phyloP scores from a whole-genome alignment of 2,113 vertebrate genomes.

The Dicerorhinus sumatrensis region DNA sequence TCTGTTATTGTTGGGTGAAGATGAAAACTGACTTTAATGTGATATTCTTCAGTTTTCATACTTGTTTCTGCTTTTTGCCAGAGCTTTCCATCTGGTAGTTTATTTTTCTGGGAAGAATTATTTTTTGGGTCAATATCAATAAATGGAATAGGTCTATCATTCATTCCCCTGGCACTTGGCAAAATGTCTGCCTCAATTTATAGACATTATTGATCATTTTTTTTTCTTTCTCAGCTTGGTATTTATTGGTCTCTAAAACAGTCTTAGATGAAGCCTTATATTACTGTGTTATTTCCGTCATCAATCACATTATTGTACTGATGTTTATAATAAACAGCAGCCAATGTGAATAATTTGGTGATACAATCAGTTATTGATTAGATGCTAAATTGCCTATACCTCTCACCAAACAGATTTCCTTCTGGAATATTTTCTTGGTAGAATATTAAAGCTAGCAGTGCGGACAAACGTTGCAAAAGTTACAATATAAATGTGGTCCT shows the following conservation, averaged over 20 bases:
- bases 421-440: conserved; percentile 31
- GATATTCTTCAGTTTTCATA: conserved; percentile 19
- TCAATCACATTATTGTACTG: background rate
- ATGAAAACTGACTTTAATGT: background rate
- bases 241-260: conserved; percentile 59
- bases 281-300: conserved; percentile 35
- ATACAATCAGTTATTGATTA: conserved; percentile 30
- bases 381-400: background rate
- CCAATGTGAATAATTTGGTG: background rate
- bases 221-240: conserved; percentile 34
- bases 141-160: background rate
- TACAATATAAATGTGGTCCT: background rate
- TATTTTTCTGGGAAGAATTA: background rate
- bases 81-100: background rate
- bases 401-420: conserved; percentile 39
- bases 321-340: background rate
- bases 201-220: background rate
- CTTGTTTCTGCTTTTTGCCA: background rate
- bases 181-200: background rate
- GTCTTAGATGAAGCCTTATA: conserved; percentile 1
- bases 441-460: background rate
- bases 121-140: background rate
- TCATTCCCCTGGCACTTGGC: conserved; percentile 7
- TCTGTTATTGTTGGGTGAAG: background rate
- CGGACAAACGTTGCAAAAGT: background rate